These are phyloP conservation scores for Tenthredo mesomela DNA, from an alignment of 2,888 invertebrate species.

Conservation along the genomic window DNA sequence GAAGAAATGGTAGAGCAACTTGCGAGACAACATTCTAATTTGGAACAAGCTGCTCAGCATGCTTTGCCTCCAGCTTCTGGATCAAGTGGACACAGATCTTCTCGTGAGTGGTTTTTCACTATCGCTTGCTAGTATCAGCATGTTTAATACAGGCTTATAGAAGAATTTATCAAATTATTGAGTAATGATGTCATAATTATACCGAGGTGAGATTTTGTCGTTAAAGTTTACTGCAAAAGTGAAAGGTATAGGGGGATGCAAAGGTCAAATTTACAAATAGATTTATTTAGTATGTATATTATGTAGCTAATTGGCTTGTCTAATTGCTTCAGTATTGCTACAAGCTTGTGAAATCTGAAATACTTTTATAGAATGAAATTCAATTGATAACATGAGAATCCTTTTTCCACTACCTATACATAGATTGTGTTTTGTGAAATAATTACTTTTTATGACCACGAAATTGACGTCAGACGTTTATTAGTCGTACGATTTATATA, in stretches of 20 bases:
- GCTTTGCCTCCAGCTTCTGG: slow-evolving; percentile 73
- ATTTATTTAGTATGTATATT: not conserved
- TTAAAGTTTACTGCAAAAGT: not conserved
- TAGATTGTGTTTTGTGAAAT: not conserved
- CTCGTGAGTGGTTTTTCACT: slow-evolving; percentile 69
- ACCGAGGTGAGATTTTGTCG: not conserved
- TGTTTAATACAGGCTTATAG: not conserved
- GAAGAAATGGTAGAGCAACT: slow-evolving; percentile 99
- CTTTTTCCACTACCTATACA: not conserved
- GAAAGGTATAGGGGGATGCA: not conserved
- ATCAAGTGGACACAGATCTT: slow-evolving; percentile 70
- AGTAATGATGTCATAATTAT: not conserved
- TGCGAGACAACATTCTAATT: slow-evolving; percentile 96
- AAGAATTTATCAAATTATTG: not conserved
- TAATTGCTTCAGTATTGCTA: not conserved
- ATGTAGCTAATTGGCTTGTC: not conserved
- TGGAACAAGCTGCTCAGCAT: slow-evolving; percentile 94
- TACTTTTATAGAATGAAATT: not conserved
- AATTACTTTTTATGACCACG: not conserved
- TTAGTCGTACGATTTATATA: not conserved
- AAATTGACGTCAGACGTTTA: not conserved
- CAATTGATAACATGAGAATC: not conserved
- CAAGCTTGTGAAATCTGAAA: not conserved
- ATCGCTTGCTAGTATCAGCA: too few relatives aligned
- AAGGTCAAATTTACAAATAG: slow-evolving; percentile 16